Base-by-base conservation (phyloP, 2,888 invertebrate species). In the Caenorhabditis sp. region DNA sequence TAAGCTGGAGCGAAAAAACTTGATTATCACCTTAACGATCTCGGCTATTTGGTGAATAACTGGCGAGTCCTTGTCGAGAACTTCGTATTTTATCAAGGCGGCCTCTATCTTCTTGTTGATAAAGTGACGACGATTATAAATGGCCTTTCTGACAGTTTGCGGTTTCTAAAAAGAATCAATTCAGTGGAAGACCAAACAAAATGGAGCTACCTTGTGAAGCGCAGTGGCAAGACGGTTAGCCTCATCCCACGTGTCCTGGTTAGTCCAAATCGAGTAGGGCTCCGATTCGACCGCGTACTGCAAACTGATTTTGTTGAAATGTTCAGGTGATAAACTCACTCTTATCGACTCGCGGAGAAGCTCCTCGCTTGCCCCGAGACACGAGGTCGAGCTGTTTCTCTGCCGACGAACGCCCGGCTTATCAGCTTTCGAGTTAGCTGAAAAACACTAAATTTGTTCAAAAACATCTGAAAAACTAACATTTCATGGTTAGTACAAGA, bases 301-400 rank as follows among this genome's bases (percentile, higher is more conserved):
- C 24, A 59, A 52, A 27, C 13, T n/a, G n/a, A n/a, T n/a, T n/a
- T n/a, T n/a, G n/a, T n/a, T n/a, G 15, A n/a, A 17, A 24, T 2
- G 8, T 43, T 24, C 5, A 17, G 2, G 15, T 26, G n/a, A 55
- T 8, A 5, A 46, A 35, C 62, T 45, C 17, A 62, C 71, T 41
- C 71, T 35, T 71, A 71, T 71, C 9, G 61, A 62, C 20, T 61
- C 61, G 6, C 71, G 53, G 39, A 71, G 55, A 3, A 71, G 46
- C 26, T 71, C 55, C 6, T 55, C 48, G 15, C 48, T 20, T 1
- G 62, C 37, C 9, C 17, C 20, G 22, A 59, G 30, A 9, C 22
- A 9, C 30, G 70, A 48, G 9, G 22, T 52, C n/a, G 70, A 70
- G 2, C n/a, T 20, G 13, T 45, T 55, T 8, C 65, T 41, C 13